Percentiles rank a stretch among this genome's conserved stretches.
These are phyloP conservation scores for Vesta saturnalis DNA, from an alignment of 2,888 invertebrate species.

Conservation along the genomic window DNA sequence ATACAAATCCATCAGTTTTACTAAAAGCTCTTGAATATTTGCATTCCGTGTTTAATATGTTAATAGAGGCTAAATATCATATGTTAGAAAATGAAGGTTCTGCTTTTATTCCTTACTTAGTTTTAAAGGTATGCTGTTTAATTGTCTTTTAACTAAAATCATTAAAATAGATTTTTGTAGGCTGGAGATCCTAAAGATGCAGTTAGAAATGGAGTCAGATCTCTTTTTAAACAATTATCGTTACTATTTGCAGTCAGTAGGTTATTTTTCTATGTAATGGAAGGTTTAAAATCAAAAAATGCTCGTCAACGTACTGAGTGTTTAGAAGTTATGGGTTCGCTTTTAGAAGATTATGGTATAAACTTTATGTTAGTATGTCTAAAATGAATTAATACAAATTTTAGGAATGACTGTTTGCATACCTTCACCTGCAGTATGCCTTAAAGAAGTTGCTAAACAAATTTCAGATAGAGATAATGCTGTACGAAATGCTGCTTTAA, in stretches of 20 bases:
- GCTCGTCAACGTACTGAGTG: slow-evolving; percentile 97
- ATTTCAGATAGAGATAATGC: slow-evolving; percentile 96
- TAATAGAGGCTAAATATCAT: slow-evolving; percentile 83
- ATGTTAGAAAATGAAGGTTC: slow-evolving; percentile 92
- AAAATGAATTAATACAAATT: slow-evolving; percentile 21
- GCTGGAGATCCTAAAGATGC: slow-evolving; percentile 97
- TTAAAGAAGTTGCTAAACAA: slow-evolving; percentile 92
- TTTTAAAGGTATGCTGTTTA: slow-evolving; percentile 77
- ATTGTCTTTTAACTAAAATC: background rate
- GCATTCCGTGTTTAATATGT: slow-evolving; percentile 80
- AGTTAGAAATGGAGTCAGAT: slow-evolving; percentile 88
- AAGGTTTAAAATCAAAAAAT: slow-evolving; percentile 96
- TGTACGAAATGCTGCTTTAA: slow-evolving; percentile 95
- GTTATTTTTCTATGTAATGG: slow-evolving; percentile 90
- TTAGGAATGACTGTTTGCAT: slow-evolving; percentile 77
- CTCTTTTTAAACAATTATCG: slow-evolving; percentile 85
- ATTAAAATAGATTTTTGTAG: slow-evolving; percentile 57
- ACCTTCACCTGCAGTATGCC: slow-evolving; percentile 79
- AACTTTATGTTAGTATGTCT: background rate
- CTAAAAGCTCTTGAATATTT: slow-evolving; percentile 95
- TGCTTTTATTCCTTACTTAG: slow-evolving; percentile 93
- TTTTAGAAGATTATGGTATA: slow-evolving; percentile 85
- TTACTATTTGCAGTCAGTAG: slow-evolving; percentile 89
- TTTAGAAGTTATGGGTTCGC: slow-evolving; percentile 87
- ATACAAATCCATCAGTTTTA: slow-evolving; percentile 97